These are phyloP conservation scores for Bombylius major DNA, from an alignment of 2,888 invertebrate species.

Conservation along the genomic window DNA sequence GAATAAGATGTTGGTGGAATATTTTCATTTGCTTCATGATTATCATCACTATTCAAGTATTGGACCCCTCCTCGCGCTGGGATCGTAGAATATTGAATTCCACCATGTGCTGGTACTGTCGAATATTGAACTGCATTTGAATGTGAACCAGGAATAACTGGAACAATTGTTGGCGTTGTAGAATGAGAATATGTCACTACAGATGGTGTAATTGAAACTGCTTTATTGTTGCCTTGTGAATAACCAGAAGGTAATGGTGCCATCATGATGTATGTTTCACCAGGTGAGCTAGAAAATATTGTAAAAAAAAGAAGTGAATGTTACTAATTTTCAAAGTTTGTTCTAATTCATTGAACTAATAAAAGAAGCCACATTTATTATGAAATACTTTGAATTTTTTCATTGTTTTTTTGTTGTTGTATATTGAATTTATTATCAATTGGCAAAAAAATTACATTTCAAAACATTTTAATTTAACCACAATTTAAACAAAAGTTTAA, in stretches of 20 bases:
- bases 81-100: not conserved
- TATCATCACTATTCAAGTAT: not conserved
- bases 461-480: too few relatives aligned
- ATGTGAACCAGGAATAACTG: not conserved
- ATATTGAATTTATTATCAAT: too few relatives aligned
- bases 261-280: conserved; percentile 15
- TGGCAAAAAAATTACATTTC: too few relatives aligned
- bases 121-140: not conserved
- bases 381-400: too few relatives aligned
- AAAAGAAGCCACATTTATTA: too few relatives aligned
- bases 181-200: conserved; percentile 14
- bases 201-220: conserved; percentile 15
- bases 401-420: too few relatives aligned
- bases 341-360: too few relatives aligned
- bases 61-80: not conserved
- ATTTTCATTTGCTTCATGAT: not conserved
- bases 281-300: conserved; percentile 4
- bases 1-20: not conserved
- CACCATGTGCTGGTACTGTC: not conserved
- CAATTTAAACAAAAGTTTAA: too few relatives aligned
- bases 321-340: not conserved
- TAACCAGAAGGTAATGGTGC: conserved; percentile 15
- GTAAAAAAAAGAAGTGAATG: not conserved
- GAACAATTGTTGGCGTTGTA: not conserved
- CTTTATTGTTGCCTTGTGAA: conserved; percentile 9